Evolutionary conservation across 2,113 vertebrate species (phyloP).

Genomic region (Arothron firmamentum): DNA sequence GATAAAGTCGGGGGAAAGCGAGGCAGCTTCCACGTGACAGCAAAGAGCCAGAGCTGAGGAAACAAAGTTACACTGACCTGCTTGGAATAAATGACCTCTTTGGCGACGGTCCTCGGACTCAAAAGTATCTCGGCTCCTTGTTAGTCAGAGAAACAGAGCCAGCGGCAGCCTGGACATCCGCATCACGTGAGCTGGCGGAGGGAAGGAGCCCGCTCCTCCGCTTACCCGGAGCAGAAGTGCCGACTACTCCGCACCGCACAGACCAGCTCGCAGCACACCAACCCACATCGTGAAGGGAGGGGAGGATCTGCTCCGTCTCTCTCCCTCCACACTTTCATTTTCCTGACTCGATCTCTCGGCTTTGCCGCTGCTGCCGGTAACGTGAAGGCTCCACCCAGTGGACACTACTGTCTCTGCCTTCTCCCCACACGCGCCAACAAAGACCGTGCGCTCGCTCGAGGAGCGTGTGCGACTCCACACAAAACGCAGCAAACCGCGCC

Average conservation of each 20-base stretch:
- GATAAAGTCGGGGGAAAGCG: slow-evolving; percentile 5
- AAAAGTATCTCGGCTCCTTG: slow-evolving; percentile 8
- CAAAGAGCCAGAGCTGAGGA: background rate
- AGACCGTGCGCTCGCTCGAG: no score
- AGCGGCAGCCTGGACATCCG: slow-evolving; percentile 18
- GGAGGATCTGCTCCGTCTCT: slow-evolving; percentile 39
- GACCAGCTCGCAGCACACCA: slow-evolving; percentile 50
- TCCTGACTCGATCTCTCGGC: slow-evolving; percentile 23
- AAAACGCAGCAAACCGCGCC: no score
- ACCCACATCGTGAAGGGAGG: slow-evolving; percentile 57
- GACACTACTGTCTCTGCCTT: slow-evolving; percentile 46
- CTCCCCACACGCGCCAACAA: background rate
- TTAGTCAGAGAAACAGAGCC: slow-evolving; percentile 5
- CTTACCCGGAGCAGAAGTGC: slow-evolving; percentile 8
- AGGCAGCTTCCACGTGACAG: slow-evolving; percentile 22
- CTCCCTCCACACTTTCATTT: slow-evolving; percentile 25
- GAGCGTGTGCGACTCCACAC: no score
- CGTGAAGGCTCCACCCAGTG: slow-evolving; percentile 73
- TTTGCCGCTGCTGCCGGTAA: slow-evolving; percentile 41
- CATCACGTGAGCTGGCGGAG: slow-evolving; percentile 25
- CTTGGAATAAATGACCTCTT: slow-evolving; percentile 35
- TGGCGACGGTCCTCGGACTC: slow-evolving; percentile 3
- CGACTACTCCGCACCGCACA: slow-evolving; percentile 29
- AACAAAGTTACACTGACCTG: slow-evolving; percentile 33
- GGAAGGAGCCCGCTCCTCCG: slow-evolving; percentile 42